phyloP scores from a whole-genome alignment of 1,140 invertebrate species.

The Drosophila lacteicornis region DNA sequence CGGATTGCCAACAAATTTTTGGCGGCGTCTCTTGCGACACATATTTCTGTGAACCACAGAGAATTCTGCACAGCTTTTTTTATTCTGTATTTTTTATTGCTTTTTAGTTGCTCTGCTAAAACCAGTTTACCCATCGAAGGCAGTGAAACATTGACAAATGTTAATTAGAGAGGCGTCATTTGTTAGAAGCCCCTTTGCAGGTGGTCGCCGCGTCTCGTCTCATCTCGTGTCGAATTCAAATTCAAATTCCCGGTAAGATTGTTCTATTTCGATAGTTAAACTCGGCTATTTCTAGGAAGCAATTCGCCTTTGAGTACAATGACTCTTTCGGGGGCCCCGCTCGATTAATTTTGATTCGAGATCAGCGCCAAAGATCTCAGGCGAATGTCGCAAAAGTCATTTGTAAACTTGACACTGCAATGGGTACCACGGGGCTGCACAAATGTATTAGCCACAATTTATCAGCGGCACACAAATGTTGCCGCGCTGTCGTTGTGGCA shows the following conservation, averaged over 20 bases:
- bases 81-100: constrained; percentile 15
- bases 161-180: constrained; percentile 71
- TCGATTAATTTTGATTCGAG: constrained; percentile 70
- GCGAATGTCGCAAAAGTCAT: constrained; percentile 77
- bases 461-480: constrained; percentile 62
- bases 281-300: constrained; percentile 63
- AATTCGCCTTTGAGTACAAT: constrained; percentile 64
- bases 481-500: constrained; percentile 39
- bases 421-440: constrained; percentile 64
- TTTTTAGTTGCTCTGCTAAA: constrained; percentile 10
- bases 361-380: constrained; percentile 57
- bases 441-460: constrained; percentile 81
- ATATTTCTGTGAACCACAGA: constrained; percentile 68
- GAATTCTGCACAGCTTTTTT: constrained; percentile 46
- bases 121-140: constrained; percentile 71
- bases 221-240: background rate
- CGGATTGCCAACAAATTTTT: constrained; percentile 78
- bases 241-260: constrained; percentile 68
- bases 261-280: constrained; percentile 75
- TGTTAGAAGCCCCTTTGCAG: constrained; percentile 60
- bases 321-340: constrained; percentile 44
- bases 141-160: constrained; percentile 64
- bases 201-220: constrained; percentile 45
- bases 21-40: constrained; percentile 84
- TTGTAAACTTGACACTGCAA: constrained; percentile 83